These are phyloP conservation scores for Pangasius macronema DNA, from an alignment of 2,797 vertebrate species.

Conservation along the genomic window DNA sequence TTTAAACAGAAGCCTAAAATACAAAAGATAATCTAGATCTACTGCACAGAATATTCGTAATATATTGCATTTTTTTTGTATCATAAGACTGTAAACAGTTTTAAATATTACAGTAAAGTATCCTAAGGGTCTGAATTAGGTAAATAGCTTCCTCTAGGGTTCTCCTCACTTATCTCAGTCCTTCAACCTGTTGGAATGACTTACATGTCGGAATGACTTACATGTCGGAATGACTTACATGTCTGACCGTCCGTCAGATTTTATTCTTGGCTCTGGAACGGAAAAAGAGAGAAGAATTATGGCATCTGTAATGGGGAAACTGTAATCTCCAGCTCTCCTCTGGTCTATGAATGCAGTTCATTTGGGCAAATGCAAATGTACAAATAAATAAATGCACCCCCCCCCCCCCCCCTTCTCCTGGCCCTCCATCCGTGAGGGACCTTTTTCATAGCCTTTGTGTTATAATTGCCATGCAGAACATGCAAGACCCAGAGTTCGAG, in stretches of 20 bases:
- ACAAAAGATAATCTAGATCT: neutral
- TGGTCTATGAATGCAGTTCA: neutral
- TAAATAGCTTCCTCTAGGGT: neutral
- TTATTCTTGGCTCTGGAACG: neutral
- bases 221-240: neutral
- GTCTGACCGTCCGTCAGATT: neutral
- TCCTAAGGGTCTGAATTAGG: neutral
- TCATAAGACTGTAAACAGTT: neutral
- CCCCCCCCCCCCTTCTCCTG: neutral
- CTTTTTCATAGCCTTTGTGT: conserved; percentile 26
- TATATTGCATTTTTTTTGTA: neutral
- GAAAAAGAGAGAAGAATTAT: neutral
- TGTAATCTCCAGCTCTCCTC: neutral
- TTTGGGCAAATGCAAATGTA: conserved; percentile 1
- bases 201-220: neutral
- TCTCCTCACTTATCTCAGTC: neutral
- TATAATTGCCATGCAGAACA: conserved; percentile 48
- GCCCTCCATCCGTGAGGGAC: neutral
- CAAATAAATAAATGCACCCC: conserved; percentile 5
- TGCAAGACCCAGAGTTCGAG: conserved; percentile 48
- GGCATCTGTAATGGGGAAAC: neutral
- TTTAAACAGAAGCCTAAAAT: neutral
- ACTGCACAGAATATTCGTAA: neutral
- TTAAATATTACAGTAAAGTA: neutral
- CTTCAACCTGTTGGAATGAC: neutral